phyloP scores from a whole-genome alignment of 2,113 vertebrate genomes.

The Sinocyclocheilus anophthalmus region DNA sequence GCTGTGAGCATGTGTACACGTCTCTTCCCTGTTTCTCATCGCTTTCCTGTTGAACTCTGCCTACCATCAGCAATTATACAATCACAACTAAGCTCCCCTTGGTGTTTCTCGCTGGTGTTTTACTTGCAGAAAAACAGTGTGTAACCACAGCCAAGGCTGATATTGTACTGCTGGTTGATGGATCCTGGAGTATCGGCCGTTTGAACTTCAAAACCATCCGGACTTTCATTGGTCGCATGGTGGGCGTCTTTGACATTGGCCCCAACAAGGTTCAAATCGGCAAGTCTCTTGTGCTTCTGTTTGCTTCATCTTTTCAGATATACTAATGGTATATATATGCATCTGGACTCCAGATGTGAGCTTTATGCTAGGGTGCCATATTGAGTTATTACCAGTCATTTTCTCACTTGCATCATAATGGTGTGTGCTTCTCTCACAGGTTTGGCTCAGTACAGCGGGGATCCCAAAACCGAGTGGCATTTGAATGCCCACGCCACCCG shows the following conservation, averaged over 20 bases:
- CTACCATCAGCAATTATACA: background rate
- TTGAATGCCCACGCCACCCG: conserved; percentile 86
- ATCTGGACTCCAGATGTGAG: conserved; percentile 47
- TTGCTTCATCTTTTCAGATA: background rate
- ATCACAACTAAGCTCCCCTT: background rate
- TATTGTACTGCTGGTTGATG: conserved; percentile 91
- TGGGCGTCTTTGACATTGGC: conserved; percentile 91
- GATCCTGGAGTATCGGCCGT: conserved; percentile 95
- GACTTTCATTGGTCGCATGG: conserved; percentile 87
- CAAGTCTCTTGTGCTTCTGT: conserved; percentile 63
- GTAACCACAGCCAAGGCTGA: conserved; percentile 89
- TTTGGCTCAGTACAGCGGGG: conserved; percentile 94
- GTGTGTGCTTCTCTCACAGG: conserved; percentile 70
- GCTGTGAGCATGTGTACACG: background rate
- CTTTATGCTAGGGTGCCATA: background rate
- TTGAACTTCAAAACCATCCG: conserved; percentile 95
- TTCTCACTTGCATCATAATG: background rate
- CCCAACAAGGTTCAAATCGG: conserved; percentile 91
- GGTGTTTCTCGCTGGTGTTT: conserved; percentile 46
- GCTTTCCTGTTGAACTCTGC: background rate
- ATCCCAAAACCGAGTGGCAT: conserved; percentile 95
- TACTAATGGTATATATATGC: conserved; percentile 4
- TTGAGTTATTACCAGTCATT: conserved; percentile 38
- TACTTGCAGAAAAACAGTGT: conserved; percentile 81
- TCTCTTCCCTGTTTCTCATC: background rate